Percentiles rank a stretch among this genome's conserved stretches.
Evolutionary conservation across 2,888 invertebrate genomes (phyloP).

Genomic region (Trichopoda pennipes): DNA sequence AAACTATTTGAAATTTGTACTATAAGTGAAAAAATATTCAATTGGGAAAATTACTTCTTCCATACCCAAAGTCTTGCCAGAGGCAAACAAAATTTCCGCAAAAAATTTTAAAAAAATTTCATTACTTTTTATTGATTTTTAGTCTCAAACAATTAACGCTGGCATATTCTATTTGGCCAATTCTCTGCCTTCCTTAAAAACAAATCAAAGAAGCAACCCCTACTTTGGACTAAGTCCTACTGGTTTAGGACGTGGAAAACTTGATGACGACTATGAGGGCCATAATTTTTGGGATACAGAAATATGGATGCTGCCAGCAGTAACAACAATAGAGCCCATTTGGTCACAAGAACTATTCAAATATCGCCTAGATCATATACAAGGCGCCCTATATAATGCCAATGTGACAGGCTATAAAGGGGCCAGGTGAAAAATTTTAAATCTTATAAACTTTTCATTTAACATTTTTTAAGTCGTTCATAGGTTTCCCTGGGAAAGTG

Average conservation of each 20-base stretch:
- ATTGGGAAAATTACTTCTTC: too few species aligned
- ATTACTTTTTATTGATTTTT: not conserved
- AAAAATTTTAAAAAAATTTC: too few species aligned
- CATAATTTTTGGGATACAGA: conserved; percentile 86
- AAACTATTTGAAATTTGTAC: too few species aligned
- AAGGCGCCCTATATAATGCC: conserved; percentile 82
- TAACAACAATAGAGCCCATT: conserved; percentile 82
- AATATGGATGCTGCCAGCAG: conserved; percentile 84
- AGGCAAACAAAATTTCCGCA: too few species aligned
- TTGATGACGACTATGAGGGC: conserved; percentile 81
- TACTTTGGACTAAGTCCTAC: conserved; percentile 84
- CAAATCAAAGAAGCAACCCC: conserved; percentile 81
- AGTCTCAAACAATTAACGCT: conserved; percentile 81
- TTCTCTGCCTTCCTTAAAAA: conserved; percentile 82
- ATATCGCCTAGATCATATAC: conserved; percentile 82
- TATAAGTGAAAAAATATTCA: too few species aligned
- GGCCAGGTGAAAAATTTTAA: conserved; percentile 80
- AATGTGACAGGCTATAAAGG: conserved; percentile 82
- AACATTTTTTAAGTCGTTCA: not conserved
- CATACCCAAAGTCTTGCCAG: too few species aligned
- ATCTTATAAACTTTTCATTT: not conserved
- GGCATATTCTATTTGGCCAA: conserved; percentile 84
- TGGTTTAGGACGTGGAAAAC: conserved; percentile 82
- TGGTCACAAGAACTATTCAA: conserved; percentile 82
- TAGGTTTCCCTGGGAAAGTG: conserved; percentile 85